phyloP scores from a whole-genome alignment of 1,140 invertebrate genomes.

The Procambarus clarkii region DNA sequence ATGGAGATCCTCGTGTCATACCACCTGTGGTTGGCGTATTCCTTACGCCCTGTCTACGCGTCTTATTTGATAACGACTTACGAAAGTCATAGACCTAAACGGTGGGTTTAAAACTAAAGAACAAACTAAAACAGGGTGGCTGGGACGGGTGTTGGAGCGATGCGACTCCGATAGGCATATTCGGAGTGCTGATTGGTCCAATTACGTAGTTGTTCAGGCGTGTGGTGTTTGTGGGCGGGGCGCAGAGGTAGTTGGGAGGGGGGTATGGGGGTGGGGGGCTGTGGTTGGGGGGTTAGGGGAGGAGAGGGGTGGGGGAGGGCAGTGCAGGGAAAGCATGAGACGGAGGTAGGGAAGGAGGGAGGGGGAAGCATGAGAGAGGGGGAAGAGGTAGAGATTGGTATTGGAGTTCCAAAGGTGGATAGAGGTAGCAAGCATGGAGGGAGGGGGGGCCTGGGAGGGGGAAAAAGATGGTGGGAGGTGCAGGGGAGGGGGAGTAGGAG shows the following conservation, averaged over 20 bases:
- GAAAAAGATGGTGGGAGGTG: no score
- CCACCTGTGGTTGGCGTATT: neutral
- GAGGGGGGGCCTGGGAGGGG: no score
- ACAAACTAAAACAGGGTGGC: neutral
- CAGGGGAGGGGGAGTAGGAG: no score
- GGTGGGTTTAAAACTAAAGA: neutral
- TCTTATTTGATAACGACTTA: neutral
- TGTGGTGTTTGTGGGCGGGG: neutral
- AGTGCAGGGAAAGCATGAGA: no score
- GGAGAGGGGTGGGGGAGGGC: neutral
- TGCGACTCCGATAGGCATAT: neutral
- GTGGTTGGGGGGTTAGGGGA: neutral
- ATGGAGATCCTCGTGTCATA: neutral
- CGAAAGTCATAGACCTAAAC: neutral
- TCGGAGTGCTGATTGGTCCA: conserved; percentile 1
- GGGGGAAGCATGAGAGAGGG: no score
- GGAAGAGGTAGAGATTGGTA: no score
- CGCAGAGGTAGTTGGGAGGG: no score
- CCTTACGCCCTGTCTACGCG: neutral
- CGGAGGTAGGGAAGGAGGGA: no score
- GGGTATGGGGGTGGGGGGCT: no score
- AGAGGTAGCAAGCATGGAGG: no score
- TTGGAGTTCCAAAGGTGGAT: no score
- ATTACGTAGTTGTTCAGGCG: neutral
- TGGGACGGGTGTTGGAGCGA: neutral